Percentiles rank a stretch among this genome's conserved stretches.
Evolutionary conservation across 2,797 vertebrate species (phyloP).

Genomic region (Labroides dimidiatus): DNA sequence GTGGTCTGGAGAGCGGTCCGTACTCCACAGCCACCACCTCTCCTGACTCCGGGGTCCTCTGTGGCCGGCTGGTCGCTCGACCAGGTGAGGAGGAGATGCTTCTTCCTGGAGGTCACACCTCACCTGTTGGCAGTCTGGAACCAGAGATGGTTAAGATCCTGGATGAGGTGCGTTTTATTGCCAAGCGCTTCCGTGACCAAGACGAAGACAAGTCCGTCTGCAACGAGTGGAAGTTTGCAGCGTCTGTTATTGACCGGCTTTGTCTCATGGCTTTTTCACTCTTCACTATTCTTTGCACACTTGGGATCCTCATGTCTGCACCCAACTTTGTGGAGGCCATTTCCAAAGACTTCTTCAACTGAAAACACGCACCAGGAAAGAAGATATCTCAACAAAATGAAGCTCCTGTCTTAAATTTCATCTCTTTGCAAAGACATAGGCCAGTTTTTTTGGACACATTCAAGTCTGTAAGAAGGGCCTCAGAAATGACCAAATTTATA

Average conservation of each 20-base stretch:
- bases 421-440: constrained; percentile 1
- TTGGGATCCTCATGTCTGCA: constrained; percentile 95
- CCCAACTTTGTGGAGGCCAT: constrained; percentile 95
- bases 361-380: constrained; percentile 18
- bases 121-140: constrained; percentile 47
- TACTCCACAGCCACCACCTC: constrained; percentile 69
- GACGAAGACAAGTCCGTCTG: constrained; percentile 88
- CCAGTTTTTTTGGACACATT: constrained; percentile 2
- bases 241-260: constrained; percentile 94
- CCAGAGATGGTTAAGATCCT: constrained; percentile 83
- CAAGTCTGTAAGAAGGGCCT: neutral
- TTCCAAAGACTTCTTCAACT: constrained; percentile 87
- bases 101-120: constrained; percentile 60
- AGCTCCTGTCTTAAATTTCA: neutral
- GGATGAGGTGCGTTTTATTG: constrained; percentile 91
- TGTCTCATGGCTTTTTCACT: constrained; percentile 95
- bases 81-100: constrained; percentile 75
- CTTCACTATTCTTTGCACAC: constrained; percentile 94
- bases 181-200: constrained; percentile 88
- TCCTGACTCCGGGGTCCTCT: constrained; percentile 74
- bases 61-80: constrained; percentile 56
- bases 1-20: constrained; percentile 87
- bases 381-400: constrained; percentile 1
- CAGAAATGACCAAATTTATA: constrained; percentile 15
- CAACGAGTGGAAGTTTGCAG: constrained; percentile 97